These are phyloP conservation scores for Ataeniobius toweri DNA, from an alignment of 2,797 vertebrate genomes.

Conservation along the genomic window DNA sequence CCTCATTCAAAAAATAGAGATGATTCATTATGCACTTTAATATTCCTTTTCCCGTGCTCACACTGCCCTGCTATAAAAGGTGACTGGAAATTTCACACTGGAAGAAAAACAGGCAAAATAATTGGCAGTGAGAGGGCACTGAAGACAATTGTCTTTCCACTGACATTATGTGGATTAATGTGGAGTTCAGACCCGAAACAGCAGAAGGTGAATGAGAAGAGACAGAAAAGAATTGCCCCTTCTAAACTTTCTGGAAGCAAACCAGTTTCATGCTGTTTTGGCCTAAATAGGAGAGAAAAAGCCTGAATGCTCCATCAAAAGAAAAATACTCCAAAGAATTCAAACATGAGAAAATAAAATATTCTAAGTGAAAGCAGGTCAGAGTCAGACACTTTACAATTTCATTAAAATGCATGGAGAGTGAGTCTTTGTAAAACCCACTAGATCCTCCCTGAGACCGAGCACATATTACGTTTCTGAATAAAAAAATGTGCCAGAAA, in stretches of 20 bases:
- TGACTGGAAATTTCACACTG: constrained; percentile 39
- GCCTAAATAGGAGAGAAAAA: constrained; percentile 36
- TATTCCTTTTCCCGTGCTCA: constrained; percentile 24
- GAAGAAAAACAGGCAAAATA: constrained; percentile 41
- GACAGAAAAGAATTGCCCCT: not conserved
- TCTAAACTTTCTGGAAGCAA: constrained; percentile 27
- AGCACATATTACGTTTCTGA: not conserved
- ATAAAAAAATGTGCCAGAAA: not conserved
- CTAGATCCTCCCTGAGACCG: not conserved
- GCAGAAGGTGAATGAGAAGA: constrained; percentile 11
- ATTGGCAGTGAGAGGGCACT: constrained; percentile 38
- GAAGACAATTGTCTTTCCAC: constrained; percentile 36
- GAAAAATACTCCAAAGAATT: constrained; percentile 18
- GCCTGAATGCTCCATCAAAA: not conserved
- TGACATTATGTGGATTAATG: constrained; percentile 24
- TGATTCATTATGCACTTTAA: constrained; percentile 61
- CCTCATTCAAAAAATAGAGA: constrained; percentile 39
- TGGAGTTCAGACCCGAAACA: constrained; percentile 15
- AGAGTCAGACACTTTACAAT: constrained; percentile 9
- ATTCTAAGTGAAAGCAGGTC: constrained; percentile 34
- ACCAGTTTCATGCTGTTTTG: constrained; percentile 31
- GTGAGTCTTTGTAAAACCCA: not conserved
- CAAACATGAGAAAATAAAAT: constrained; percentile 13
- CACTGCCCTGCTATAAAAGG: constrained; percentile 21
- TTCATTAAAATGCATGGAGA: constrained; percentile 8